Evolutionary conservation across 2,113 vertebrate species (phyloP).

Genomic region (Bubo blakistoni): DNA sequence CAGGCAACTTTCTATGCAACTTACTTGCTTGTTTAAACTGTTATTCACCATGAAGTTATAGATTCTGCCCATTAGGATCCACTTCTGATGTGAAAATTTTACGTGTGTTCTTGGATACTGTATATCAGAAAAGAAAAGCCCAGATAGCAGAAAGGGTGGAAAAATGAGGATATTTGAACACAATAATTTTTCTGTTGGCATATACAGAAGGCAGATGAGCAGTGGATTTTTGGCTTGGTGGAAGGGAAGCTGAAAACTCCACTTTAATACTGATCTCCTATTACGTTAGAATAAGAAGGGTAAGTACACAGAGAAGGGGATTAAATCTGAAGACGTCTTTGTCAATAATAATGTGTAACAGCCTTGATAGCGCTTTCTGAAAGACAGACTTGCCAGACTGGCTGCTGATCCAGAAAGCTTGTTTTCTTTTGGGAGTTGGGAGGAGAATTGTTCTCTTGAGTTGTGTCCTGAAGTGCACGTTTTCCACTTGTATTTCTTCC

Average conservation of each 20-base stretch:
- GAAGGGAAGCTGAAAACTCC: neutral
- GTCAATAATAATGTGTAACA: neutral
- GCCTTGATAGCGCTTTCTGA: neutral
- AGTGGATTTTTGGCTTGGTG: neutral
- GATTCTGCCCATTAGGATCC: neutral
- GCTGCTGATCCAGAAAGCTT: neutral
- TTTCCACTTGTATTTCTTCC: neutral
- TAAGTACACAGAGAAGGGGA: neutral
- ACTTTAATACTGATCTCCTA: neutral
- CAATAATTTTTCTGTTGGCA: neutral
- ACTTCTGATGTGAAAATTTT: neutral
- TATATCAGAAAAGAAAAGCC: neutral
- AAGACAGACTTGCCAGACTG: neutral
- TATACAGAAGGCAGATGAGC: neutral
- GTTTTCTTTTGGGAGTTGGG: neutral
- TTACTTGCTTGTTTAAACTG: neutral
- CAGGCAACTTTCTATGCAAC: neutral
- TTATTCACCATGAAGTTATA: neutral
- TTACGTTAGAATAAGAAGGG: neutral
- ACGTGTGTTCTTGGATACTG: neutral
- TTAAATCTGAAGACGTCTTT: neutral
- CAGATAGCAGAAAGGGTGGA: neutral
- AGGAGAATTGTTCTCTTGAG: neutral
- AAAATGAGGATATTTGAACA: neutral
- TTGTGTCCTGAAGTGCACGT: neutral